These are phyloP conservation scores for Helarctos malayanus DNA, from an alignment of 2,797 vertebrate genomes.

Conservation along the genomic window DNA sequence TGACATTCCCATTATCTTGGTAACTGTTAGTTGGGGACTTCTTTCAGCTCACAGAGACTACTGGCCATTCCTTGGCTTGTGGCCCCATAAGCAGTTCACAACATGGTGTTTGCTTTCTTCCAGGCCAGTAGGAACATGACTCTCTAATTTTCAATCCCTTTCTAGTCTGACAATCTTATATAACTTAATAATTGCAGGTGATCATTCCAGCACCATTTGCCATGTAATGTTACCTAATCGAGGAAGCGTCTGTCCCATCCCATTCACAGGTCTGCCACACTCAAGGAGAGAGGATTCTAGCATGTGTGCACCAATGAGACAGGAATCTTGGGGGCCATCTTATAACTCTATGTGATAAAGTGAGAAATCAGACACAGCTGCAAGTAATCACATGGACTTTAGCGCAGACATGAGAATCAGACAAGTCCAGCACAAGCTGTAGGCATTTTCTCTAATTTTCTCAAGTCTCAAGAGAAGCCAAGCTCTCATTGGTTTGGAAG, in stretches of 20 bases:
- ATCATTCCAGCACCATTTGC: background rate
- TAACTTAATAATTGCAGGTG: background rate
- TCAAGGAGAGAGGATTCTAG: background rate
- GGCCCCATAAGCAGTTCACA: background rate
- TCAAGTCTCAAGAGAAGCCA: background rate
- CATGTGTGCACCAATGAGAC: background rate
- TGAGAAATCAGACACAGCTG: background rate
- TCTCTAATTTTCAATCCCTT: background rate
- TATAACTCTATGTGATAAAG: slow-evolving; percentile 28
- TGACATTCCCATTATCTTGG: background rate
- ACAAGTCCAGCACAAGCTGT: background rate
- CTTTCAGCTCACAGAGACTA: background rate
- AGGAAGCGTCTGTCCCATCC: background rate
- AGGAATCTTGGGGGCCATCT: background rate
- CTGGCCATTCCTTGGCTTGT: background rate
- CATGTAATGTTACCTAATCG: background rate
- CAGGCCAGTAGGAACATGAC: background rate
- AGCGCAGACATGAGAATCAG: background rate
- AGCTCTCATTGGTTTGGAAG: background rate
- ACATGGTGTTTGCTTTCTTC: background rate
- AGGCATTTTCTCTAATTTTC: background rate
- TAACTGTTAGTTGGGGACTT: background rate
- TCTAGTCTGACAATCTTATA: background rate
- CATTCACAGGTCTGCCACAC: background rate
- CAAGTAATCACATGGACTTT: background rate